Conservation (phyloP, 2,113 vertebrate genomes). For the Limnothrissa miodon region DNA sequence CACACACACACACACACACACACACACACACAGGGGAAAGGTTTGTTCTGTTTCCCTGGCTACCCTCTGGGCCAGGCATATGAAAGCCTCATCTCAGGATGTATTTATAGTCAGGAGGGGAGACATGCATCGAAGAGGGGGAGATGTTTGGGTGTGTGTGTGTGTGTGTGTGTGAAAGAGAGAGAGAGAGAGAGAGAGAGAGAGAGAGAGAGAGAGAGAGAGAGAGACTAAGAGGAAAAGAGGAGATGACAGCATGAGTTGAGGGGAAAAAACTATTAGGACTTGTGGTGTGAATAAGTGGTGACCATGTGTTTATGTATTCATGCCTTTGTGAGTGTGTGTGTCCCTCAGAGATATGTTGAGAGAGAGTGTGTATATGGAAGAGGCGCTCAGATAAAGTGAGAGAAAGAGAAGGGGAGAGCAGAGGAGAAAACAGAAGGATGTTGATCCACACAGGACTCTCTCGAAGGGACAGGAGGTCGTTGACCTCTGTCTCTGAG, state of each 20-base stretch:
- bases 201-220: too few species aligned
- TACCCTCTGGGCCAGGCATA: neutral
- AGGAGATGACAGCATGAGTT: too few species aligned
- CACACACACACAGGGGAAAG: neutral
- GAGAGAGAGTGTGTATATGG: neutral
- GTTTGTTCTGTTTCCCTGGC: conserved; percentile 33
- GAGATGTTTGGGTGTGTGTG: neutral
- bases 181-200: too few species aligned
- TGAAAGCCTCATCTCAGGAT: neutral
- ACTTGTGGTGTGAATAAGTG: too few species aligned
- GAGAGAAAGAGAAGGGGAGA: neutral
- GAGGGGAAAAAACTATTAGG: neutral
- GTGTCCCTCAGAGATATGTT: neutral
- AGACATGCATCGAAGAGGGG: neutral
- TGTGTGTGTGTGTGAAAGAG: too few species aligned
- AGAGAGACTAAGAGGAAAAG: neutral
- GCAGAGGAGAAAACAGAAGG: neutral
- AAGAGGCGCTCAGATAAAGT: neutral
- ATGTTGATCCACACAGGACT: neutral
- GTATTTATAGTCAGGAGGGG: neutral
- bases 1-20: conserved; percentile 1
- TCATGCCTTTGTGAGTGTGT: neutral
- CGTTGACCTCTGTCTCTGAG: neutral
- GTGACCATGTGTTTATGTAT: neutral
- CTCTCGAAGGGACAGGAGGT: neutral